Base-by-base conservation (phyloP, 2,113 vertebrate genomes). In the Poeciliopsis occidentalis region DNA sequence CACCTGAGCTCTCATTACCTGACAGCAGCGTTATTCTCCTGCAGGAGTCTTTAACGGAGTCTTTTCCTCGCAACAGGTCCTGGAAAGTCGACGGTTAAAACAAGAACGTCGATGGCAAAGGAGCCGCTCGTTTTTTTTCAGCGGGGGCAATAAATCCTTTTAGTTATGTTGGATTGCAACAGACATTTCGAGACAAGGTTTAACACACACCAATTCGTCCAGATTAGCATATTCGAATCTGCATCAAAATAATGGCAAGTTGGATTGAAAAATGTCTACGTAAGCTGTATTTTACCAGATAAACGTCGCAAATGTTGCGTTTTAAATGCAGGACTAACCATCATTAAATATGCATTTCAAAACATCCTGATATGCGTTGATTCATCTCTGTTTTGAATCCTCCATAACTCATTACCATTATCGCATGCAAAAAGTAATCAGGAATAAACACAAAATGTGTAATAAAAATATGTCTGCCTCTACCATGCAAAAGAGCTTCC, bases 31-130 rank as follows among this genome's bases (percentile, higher is more conserved):
- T 70, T 51, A 17, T 30, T 27, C 34, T 76, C 64, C 61, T 73
- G 81, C 31, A 76, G 51, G 2, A 57, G 61, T 66, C 34, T 80
- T 86, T 85, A 63, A 75, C 72, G 47, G 80, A 61, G 79, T 72
- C 63, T 76, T 83, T 73, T 84, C 65, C 75, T 81, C 67, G 84
- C 75, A 73, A 89, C 69, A 84, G 79, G 78, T 84, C 78, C 65
- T 77, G 71, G 74, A 83, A 75, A 69, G 69, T 71, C 80, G 78
- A 87, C 84, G 1, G 79, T 61, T 79, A 78, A 85, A 85, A 85
- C 79, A 68, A 85, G 75, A 86, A 85, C 85, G 67, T 70, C 76
- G 74, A 86, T 86, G 78, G 70, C 69, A 82, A 80, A 73, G 71
- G 70, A 85, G 73, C 83, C 71, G 76, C 62, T 81, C 13, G 4